phyloP scores from a whole-genome alignment of 2,113 vertebrate genomes.

The Pedetes capensis region DNA sequence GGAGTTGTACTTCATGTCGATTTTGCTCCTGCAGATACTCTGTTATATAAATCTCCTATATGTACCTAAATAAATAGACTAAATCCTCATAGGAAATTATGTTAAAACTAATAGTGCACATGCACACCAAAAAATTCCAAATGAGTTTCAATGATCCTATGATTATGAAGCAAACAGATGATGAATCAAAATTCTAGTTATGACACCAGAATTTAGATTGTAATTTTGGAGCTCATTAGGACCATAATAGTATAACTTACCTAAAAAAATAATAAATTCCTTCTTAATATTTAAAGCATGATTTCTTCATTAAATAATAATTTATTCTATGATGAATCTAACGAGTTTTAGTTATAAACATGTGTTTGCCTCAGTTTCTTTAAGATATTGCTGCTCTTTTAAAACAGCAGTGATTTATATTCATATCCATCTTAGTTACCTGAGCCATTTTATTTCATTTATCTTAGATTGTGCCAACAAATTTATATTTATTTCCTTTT shows the following conservation, averaged over 20 bases:
- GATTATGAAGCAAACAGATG: slow-evolving; percentile 11
- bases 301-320: background rate
- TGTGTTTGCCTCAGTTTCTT: background rate
- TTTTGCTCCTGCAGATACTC: background rate
- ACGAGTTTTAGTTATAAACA: background rate
- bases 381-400: background rate
- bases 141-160: background rate
- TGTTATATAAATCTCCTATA: slow-evolving; percentile 10
- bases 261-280: background rate
- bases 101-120: background rate
- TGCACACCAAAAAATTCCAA: slow-evolving; percentile 14
- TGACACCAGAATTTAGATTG: background rate
- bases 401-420: background rate
- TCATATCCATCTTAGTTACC: background rate
- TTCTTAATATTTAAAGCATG: background rate
- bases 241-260: background rate
- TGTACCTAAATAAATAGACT: background rate
- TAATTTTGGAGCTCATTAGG: background rate
- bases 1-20: background rate
- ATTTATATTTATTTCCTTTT: background rate
- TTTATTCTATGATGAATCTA: background rate
- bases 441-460: background rate
- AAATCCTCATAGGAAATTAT: background rate
- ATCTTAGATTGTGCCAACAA: background rate
- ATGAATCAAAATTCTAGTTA: background rate